Conservation (phyloP, 2,888 invertebrate genomes). For the Tetranychus piercei region DNA sequence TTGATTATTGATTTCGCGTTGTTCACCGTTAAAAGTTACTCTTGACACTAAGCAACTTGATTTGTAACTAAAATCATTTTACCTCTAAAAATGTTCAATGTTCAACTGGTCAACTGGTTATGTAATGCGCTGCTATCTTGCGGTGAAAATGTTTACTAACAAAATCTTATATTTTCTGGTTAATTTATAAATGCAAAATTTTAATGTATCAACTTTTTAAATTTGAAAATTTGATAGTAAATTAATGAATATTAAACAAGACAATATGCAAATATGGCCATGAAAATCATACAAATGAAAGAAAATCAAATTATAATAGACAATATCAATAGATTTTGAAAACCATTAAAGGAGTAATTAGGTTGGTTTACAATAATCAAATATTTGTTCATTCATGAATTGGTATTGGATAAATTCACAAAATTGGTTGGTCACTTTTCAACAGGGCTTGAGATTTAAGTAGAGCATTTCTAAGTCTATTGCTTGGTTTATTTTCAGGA, state of each 20-base stretch:
- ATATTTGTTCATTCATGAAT: no score
- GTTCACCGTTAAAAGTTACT: background rate
- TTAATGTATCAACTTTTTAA: no score
- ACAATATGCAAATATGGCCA: no score
- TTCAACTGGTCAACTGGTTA: no score
- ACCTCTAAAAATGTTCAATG: background rate
- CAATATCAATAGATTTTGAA: no score
- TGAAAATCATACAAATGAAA: no score
- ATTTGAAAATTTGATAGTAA: no score
- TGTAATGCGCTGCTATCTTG: background rate
- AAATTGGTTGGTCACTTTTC: background rate
- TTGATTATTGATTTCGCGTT: background rate
- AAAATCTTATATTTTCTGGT: background rate
- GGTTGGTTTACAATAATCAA: no score
- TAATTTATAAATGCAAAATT: no score
- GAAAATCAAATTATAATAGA: no score
- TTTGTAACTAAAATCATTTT: background rate
- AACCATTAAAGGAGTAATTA: no score
- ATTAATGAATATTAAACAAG: no score
- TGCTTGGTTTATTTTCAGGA: slow-evolving; percentile 32
- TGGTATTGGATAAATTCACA: background rate
- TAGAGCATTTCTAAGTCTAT: background rate
- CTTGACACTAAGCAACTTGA: background rate
- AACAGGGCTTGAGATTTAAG: background rate
- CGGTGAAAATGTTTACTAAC: background rate